Evolutionary conservation across 2,113 vertebrate species (phyloP), one percentile per base, ranked within the genome.

Genomic region (Serinus canaria): DNA sequence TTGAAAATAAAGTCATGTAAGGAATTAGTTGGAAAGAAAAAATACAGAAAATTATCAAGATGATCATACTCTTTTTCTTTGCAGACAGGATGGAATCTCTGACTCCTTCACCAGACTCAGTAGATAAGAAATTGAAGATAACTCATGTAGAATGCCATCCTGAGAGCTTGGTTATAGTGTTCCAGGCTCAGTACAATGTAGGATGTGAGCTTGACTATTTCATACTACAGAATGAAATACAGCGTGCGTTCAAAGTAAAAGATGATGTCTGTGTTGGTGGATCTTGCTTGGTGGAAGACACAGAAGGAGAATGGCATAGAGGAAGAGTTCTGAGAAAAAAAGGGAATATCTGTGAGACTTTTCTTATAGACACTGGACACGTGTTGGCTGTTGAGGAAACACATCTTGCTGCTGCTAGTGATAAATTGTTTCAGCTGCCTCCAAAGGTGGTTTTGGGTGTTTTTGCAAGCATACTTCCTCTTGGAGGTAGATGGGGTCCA

Each of bases 281-380:
- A 35, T 97, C 98, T 78, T 99, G 99, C 89, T 98, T 99, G 41
- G 98, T 99, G 30, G 98, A 99, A 97, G 99, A 99, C 69, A 44
- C 93, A 41, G 69, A 91, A 85, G 98, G 98, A 73, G 97, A 78
- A 74, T 99, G 99, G 99, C 98, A 98, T 83, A 98, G 99, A 98
- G 99, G 98, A 97, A 98, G 98, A 98, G 97, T 99, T 85, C 94
- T 99, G 86, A 97, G 97, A 77, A 98, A 96, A 91, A 96, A 75
- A 35, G 95, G 95, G 5, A 90, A 96, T 59, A 47, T 95, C 33
- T 98, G 82, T 89, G 97, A 98, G 12, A 97, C 98, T 33, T 98
- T 98, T 73, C 98, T 99, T n/a, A 97, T 99, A 56, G 99, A 99
- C 90, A 90, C 92, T 23, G 99, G 99, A 23, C 98, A 98, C 21